These are phyloP conservation scores for Drosophila repletoides DNA, from an alignment of 1,140 invertebrate species.

Conservation along the genomic window DNA sequence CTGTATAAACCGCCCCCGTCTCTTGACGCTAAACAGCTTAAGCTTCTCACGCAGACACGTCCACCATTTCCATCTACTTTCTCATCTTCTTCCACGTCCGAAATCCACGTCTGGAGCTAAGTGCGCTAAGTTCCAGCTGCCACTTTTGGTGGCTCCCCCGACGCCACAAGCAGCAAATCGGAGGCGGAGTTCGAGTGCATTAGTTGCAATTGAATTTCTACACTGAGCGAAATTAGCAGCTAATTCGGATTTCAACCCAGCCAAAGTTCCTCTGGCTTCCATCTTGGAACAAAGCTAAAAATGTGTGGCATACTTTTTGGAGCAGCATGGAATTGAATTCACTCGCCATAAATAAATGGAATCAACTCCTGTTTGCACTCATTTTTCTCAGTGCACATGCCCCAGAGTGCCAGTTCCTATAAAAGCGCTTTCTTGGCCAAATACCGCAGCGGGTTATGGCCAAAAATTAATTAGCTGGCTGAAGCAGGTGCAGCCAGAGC, in stretches of 20 bases:
- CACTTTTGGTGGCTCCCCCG: background rate
- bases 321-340: too few species aligned
- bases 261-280: too few species aligned
- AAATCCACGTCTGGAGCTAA: slow-evolving; percentile 55
- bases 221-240: too few species aligned
- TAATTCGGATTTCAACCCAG: too few species aligned
- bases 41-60: slow-evolving; percentile 67
- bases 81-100: background rate
- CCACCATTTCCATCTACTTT: too few species aligned
- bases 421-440: too few species aligned
- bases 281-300: too few species aligned
- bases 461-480: slow-evolving; percentile 60
- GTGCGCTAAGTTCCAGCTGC: slow-evolving; percentile 35
- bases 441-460: background rate
- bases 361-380: too few species aligned
- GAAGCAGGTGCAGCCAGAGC: slow-evolving; percentile 53
- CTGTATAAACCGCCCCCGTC: background rate
- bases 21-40: slow-evolving; percentile 56
- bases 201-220: slow-evolving; percentile 76
- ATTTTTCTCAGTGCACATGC: too few species aligned
- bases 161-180: background rate
- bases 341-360: too few species aligned
- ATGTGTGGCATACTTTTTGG: too few species aligned
- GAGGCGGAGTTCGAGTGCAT: slow-evolving; percentile 49
- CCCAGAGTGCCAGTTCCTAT: too few species aligned